phyloP scores from a whole-genome alignment of 2,113 vertebrate species.

The Tapirus terrestris region DNA sequence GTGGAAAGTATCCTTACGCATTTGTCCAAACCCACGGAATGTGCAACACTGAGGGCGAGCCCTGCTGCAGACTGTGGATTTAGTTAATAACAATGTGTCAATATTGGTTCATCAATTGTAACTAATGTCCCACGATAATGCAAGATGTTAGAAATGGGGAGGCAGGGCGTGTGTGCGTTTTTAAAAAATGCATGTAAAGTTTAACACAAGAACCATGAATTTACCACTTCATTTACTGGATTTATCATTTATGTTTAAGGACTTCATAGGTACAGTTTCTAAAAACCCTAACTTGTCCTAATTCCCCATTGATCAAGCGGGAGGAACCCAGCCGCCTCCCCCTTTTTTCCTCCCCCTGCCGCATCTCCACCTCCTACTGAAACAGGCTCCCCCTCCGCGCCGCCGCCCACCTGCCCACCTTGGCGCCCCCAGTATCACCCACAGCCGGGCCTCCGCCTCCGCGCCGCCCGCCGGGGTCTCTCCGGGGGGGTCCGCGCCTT shows the following conservation, averaged over 20 bases:
- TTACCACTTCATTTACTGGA: too few relatives aligned
- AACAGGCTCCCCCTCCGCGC: too few relatives aligned
- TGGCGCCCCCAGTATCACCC: too few relatives aligned
- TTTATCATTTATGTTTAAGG: too few relatives aligned
- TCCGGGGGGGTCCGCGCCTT: not conserved
- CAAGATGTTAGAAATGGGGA: not conserved
- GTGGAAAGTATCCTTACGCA: fast-evolving
- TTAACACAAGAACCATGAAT: not conserved
- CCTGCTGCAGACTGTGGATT: not conserved
- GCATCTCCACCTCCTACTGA: not conserved
- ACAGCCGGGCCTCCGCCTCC: too few relatives aligned
- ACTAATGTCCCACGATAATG: not conserved
- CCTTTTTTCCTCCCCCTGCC: fast-evolving
- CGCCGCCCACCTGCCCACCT: too few relatives aligned
- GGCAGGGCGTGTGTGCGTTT: not conserved
- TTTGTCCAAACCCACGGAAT: not conserved
- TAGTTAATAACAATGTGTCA: not conserved
- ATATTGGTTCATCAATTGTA: not conserved
- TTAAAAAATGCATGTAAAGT: not conserved
- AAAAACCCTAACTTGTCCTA: not conserved
- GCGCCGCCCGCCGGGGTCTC: not conserved
- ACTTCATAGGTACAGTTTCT: not conserved
- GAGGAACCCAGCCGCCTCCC: not conserved
- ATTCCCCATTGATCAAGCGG: fast-evolving
- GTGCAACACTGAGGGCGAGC: not conserved